Evolutionary conservation across 2,113 vertebrate genomes (phyloP).

Genomic region (Anthoscopus minutus): DNA sequence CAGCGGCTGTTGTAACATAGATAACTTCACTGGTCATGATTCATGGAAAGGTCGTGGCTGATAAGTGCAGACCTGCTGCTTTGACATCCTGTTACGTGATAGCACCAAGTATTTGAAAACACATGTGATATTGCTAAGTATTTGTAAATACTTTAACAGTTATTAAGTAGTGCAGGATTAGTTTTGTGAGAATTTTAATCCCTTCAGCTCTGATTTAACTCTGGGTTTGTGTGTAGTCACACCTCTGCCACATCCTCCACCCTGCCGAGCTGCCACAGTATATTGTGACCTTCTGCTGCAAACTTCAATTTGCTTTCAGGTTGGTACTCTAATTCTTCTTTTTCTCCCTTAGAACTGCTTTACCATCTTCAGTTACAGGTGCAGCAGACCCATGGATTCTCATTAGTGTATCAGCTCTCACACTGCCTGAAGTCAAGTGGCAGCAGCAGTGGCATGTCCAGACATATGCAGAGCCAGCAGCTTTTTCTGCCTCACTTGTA

Average conservation of each 20-base stretch:
- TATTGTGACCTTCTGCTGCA: not conserved
- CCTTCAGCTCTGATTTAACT: not conserved
- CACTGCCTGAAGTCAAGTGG: not conserved
- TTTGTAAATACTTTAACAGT: not conserved
- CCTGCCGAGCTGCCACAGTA: not conserved
- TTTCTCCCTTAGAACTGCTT: not conserved
- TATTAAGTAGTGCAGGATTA: not conserved
- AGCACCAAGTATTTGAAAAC: not conserved
- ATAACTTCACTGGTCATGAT: not conserved
- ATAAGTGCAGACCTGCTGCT: conserved; percentile 30
- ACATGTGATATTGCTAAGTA: not conserved
- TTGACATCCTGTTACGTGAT: not conserved
- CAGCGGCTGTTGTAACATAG: not conserved
- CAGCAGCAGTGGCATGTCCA: not conserved
- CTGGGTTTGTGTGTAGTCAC: fast-evolving
- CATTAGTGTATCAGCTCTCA: not conserved
- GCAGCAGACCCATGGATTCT: not conserved
- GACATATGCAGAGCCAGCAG: not conserved
- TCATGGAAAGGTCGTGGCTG: not conserved
- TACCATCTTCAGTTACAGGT: not conserved
- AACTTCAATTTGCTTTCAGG: not conserved
- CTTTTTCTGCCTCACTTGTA: not conserved
- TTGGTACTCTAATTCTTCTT: not conserved
- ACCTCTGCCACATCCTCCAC: not conserved
- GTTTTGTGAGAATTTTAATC: not conserved